Conservation (phyloP, 2,113 vertebrate species). For the Uria lomvia region DNA sequence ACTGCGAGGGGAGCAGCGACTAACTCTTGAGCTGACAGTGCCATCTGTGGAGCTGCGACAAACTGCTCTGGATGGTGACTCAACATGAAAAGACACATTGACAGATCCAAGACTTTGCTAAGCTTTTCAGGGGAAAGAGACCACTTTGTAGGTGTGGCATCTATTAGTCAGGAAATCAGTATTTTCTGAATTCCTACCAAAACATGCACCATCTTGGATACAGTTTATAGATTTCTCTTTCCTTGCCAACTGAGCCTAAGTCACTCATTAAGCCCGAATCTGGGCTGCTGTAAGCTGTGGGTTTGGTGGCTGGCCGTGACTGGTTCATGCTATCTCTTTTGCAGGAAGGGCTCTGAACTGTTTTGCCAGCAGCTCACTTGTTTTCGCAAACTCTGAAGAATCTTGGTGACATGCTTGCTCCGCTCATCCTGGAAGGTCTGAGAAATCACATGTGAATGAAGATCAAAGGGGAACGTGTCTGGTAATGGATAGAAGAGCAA, state of each 20-base stretch:
- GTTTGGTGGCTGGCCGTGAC: background rate
- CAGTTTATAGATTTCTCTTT: background rate
- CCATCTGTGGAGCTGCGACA: background rate
- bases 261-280: fast-evolving
- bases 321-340: background rate
- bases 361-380: background rate
- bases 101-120: background rate
- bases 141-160: background rate
- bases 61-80: background rate
- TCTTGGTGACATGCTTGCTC: background rate
- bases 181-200: background rate
- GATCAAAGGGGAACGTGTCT: background rate
- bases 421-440: background rate
- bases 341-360: background rate
- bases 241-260: background rate
- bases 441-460: background rate
- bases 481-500: background rate
- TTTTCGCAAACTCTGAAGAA: background rate
- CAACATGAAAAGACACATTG: background rate
- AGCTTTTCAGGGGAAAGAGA: background rate
- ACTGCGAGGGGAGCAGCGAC: background rate
- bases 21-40: background rate
- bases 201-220: background rate
- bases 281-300: background rate
- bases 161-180: background rate